phyloP scores from a whole-genome alignment of 2,113 vertebrate species.

The Dendrocopos noguchii region DNA sequence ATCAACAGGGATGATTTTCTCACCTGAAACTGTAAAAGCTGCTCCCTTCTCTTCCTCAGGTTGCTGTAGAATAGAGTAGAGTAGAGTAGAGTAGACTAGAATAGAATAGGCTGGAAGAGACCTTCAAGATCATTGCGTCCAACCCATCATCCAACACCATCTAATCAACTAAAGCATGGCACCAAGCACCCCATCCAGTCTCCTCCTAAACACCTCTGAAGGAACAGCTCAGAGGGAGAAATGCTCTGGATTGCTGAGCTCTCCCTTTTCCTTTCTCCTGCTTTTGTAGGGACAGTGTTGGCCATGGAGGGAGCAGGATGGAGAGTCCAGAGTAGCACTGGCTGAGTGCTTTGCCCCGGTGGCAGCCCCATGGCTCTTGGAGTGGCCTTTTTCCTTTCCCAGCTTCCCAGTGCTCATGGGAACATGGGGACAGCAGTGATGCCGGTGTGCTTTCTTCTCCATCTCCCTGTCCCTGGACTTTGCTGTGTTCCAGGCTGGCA shows the following conservation, averaged over 20 bases:
- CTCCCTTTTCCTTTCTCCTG: neutral
- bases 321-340: neutral
- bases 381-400: neutral
- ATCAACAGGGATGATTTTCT: neutral
- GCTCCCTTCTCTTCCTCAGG: neutral
- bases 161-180: too few relatives aligned
- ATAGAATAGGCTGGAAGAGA: too few relatives aligned
- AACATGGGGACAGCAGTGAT: neutral
- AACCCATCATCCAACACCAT: too few relatives aligned
- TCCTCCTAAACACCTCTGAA: neutral
- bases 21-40: neutral
- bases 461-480: neutral
- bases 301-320: rapidly evolving
- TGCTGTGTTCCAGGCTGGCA: neutral
- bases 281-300: neutral
- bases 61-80: neutral
- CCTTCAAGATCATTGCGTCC: too few relatives aligned
- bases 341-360: neutral
- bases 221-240: neutral
- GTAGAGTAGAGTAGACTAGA: too few relatives aligned
- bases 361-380: neutral
- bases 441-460: neutral
- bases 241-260: neutral
- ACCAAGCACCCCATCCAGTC: too few relatives aligned
- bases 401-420: neutral